Evolutionary conservation across 2,113 vertebrate species (phyloP).

Genomic region (Alethe castanea): DNA sequence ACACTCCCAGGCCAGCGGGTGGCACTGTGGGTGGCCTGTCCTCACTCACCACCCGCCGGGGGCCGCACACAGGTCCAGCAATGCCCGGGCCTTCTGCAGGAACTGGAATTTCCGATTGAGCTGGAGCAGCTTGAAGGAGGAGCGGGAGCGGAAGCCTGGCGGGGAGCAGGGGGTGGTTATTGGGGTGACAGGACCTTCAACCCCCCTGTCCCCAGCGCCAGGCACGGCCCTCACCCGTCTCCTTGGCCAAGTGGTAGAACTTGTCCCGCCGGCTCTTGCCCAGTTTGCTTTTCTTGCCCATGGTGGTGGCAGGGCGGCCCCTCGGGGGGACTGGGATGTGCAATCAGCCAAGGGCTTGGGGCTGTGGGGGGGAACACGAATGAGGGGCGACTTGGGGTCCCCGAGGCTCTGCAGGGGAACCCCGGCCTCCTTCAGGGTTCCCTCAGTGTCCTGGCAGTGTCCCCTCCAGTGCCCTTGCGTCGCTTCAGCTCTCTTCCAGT

Average conservation of each 20-base stretch:
- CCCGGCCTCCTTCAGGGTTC: neutral
- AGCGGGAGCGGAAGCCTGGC: constrained; percentile 93
- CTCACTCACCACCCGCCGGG: constrained; percentile 90
- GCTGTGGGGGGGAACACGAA: accelerated
- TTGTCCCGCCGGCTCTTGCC: constrained; percentile 93
- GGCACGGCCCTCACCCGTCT: constrained; percentile 81
- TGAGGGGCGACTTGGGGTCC: neutral
- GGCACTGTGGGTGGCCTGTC: accelerated
- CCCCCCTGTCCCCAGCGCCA: accelerated
- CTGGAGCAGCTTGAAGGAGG: constrained; percentile 97
- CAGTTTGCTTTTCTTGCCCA: constrained; percentile 95
- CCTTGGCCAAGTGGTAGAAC: constrained; percentile 96
- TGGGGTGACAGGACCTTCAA: accelerated
- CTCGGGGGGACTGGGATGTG: neutral
- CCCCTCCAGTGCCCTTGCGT: neutral
- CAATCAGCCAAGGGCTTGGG: neutral
- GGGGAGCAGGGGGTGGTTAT: accelerated
- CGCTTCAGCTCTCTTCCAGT: too few species aligned
- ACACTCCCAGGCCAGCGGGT: accelerated
- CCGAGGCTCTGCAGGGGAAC: neutral
- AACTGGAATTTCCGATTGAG: constrained; percentile 96
- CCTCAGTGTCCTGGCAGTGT: neutral
- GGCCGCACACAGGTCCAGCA: constrained; percentile 92
- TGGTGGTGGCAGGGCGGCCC: neutral
- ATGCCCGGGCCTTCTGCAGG: constrained; percentile 87